Base-by-base conservation (phyloP, 2,888 invertebrate species). In the Prosopocoilus inquinatus region DNA sequence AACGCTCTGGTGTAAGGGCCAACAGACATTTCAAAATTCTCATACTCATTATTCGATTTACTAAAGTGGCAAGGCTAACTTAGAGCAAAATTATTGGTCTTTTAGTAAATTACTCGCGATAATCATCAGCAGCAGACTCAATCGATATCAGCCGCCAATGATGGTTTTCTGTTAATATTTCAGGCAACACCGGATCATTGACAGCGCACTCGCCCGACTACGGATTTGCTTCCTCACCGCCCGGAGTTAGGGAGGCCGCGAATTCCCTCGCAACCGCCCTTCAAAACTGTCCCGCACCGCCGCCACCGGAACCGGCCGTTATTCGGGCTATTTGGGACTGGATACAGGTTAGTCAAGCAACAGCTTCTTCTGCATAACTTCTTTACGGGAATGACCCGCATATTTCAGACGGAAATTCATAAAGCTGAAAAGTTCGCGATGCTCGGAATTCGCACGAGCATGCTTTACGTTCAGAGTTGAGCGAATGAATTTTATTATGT, bases 261-360 rank as follows among this genome's bases (percentile, higher is more conserved):
- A 84, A 82, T 74, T 83, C 82, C 72, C 80, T 88, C 50, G 82
- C 84, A 44, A 79, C 82, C 13, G 83, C 85, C 2, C 81, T 88
- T 57, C 86, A 87, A 75, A 84, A 82, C 67, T 81, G 84, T 15
- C 80, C 86, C 34, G 81, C 82, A 44, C 83, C 84, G 46, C 86
- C 86, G 3, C 84, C 85, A 7, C 88, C 87, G 0, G 88, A 88
- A 74, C 81, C 84, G 69, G 82, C 82, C 66, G 83, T 86, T 48
- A 80, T 82, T 63, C 84, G 85, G 72, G 81, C 85, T 58, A 82
- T 89, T 60, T 74, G 87, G 53, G 80, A 85, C 52, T 89, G 89
- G 89, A 78, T 89, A 63, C 75, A 76, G 75, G 76, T 76, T 64
- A 67, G 66, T 55, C 12, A 4, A 3, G 11, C 11, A 34, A 8